Percentiles rank a stretch among this genome's conserved stretches.
Conservation (phyloP, 2,888 invertebrate genomes). For the Chironomus tentans region DNA sequence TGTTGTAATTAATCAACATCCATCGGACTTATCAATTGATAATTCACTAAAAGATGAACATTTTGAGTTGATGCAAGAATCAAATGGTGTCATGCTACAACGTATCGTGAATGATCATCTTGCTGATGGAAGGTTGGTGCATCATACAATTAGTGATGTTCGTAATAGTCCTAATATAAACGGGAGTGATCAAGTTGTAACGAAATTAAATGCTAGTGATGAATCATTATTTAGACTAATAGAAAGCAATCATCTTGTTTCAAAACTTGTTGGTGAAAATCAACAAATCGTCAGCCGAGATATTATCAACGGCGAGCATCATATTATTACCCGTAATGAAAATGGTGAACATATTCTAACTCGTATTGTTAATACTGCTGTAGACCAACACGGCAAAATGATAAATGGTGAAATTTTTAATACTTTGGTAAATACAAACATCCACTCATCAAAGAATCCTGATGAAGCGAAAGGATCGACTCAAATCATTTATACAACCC, state of each 20-base stretch:
- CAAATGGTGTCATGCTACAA: constrained; percentile 21
- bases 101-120: constrained; percentile 11
- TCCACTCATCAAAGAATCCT: background rate
- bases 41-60: constrained; percentile 16
- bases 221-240: constrained; percentile 42
- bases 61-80: constrained; percentile 16
- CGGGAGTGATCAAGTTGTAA: constrained; percentile 1
- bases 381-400: background rate
- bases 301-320: constrained; percentile 43
- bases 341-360: constrained; percentile 44
- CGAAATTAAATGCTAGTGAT: constrained; percentile 10
- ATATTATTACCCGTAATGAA: constrained; percentile 42
- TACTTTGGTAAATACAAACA: background rate
- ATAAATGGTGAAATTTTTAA: constrained; percentile 15
- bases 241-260: constrained; percentile 36
- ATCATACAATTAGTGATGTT: constrained; percentile 8
- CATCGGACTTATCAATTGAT: constrained; percentile 17
- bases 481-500: constrained; percentile 42
- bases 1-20: constrained; percentile 22
- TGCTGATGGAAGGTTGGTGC: background rate
- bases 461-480: constrained; percentile 31
- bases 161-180: background rate
- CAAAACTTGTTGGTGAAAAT: constrained; percentile 35
- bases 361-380: constrained; percentile 36
- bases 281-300: constrained; percentile 43